These are phyloP conservation scores for Sardina pilchardus DNA, from an alignment of 2,113 vertebrate genomes.

Conservation along the genomic window DNA sequence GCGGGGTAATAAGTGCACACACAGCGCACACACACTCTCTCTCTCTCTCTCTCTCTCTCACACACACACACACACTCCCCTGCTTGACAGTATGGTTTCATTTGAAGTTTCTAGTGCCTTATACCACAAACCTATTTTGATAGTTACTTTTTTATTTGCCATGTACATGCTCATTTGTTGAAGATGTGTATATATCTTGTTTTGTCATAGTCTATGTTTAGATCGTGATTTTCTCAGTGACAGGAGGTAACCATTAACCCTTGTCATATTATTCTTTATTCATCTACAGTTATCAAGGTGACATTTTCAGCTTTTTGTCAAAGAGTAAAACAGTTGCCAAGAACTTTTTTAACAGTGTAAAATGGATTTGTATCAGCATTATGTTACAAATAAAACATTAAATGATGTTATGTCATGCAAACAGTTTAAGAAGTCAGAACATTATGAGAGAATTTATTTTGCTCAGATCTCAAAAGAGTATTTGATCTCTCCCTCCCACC, in stretches of 20 bases:
- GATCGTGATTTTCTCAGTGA: background rate
- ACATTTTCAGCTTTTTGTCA: background rate
- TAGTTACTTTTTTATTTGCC: conserved; percentile 9
- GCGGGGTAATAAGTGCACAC: background rate
- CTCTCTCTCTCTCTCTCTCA: too few species aligned
- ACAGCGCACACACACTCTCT: too few species aligned
- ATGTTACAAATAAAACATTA: background rate
- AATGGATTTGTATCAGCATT: conserved; percentile 2
- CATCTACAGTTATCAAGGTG: background rate
- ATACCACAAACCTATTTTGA: conserved; percentile 10
- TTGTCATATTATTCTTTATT: background rate
- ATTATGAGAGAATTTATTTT: background rate
- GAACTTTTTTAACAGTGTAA: conserved; percentile 8
- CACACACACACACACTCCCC: background rate
- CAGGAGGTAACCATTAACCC: conserved; percentile 4
- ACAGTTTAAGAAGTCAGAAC: background rate
- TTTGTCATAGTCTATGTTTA: background rate
- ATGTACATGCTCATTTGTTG: background rate
- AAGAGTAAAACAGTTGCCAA: background rate
- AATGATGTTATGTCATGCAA: background rate
- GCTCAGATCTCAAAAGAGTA: background rate
- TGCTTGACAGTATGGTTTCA: background rate
- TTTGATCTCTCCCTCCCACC: background rate
- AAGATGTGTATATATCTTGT: background rate
- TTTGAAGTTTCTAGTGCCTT: conserved; percentile 1